Evolutionary conservation across 2,797 vertebrate species (phyloP).

Genomic region (Falco biarmicus): DNA sequence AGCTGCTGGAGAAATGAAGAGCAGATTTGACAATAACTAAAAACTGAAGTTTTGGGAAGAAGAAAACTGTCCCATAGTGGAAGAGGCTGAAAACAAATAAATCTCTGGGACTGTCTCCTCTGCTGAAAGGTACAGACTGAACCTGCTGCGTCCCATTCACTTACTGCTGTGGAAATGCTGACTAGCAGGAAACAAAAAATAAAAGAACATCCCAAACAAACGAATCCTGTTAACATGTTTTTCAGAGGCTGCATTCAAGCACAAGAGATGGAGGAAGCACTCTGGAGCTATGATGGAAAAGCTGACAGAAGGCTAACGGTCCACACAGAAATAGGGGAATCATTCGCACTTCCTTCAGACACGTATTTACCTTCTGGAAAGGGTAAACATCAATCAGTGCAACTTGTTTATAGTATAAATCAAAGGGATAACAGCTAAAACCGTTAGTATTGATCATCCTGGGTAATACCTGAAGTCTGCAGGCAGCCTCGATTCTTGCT

Average conservation of each 20-base stretch:
- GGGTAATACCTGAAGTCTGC: background rate
- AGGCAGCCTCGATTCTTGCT: background rate
- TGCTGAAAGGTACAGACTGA: background rate
- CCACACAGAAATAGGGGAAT: background rate
- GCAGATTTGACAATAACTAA: background rate
- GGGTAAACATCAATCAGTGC: background rate
- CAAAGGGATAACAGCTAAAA: background rate
- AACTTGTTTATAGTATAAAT: background rate
- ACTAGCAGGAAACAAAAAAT: background rate
- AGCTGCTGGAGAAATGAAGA: background rate
- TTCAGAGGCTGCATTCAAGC: background rate
- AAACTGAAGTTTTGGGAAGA: background rate
- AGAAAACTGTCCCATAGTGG: background rate
- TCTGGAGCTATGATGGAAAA: background rate
- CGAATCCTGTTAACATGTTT: background rate
- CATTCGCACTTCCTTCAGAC: background rate
- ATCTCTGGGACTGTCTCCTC: background rate
- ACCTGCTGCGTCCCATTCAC: background rate
- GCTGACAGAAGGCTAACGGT: background rate
- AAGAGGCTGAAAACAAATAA: background rate
- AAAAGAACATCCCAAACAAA: background rate
- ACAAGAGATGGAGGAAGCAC: fast-evolving
- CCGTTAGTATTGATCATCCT: background rate
- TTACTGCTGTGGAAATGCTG: background rate
- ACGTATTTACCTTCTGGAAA: background rate